A percentile compares a stretch with the other conserved stretches of the same genome.
Evolutionary conservation across 2,888 invertebrate genomes (phyloP).

Genomic region (Acronicta aceris): DNA sequence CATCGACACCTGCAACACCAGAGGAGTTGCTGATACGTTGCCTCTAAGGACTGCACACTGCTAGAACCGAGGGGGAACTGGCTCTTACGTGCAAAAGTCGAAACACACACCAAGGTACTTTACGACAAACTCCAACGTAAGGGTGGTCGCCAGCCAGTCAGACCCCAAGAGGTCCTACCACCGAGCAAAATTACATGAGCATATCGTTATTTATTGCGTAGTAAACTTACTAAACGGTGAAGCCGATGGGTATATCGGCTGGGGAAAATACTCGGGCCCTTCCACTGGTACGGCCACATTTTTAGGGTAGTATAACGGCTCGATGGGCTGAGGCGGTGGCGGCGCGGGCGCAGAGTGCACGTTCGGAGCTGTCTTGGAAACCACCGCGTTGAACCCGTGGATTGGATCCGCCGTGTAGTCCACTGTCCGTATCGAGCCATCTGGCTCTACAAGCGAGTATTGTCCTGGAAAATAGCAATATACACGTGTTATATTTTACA

Average conservation of each 20-base stretch:
- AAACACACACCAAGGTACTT: no score
- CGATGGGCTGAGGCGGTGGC: slow-evolving; percentile 46
- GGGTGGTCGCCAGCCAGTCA: no score
- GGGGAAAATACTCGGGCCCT: slow-evolving; percentile 62
- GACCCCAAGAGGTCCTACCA: no score
- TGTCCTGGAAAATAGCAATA: slow-evolving; percentile 75
- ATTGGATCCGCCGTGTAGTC: slow-evolving; percentile 90
- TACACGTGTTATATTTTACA: background rate
- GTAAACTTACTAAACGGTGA: slow-evolving; percentile 40
- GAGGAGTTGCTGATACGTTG: no score
- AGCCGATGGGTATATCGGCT: slow-evolving; percentile 64
- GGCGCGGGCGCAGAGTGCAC: slow-evolving; percentile 76
- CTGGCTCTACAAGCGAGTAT: slow-evolving; percentile 87
- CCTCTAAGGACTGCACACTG: no score
- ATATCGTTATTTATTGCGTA: background rate
- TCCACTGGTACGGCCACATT: slow-evolving; percentile 80
- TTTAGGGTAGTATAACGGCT: slow-evolving; percentile 67
- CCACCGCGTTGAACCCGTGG: slow-evolving; percentile 89
- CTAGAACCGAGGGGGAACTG: no score
- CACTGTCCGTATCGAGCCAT: slow-evolving; percentile 86
- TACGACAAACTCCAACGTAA: no score
- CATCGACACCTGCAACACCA: no score
- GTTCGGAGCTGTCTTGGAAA: slow-evolving; percentile 86
- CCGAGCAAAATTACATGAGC: no score
- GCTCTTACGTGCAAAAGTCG: no score